Conservation (phyloP, 2,888 invertebrate genomes). For the Torymus auratus region DNA sequence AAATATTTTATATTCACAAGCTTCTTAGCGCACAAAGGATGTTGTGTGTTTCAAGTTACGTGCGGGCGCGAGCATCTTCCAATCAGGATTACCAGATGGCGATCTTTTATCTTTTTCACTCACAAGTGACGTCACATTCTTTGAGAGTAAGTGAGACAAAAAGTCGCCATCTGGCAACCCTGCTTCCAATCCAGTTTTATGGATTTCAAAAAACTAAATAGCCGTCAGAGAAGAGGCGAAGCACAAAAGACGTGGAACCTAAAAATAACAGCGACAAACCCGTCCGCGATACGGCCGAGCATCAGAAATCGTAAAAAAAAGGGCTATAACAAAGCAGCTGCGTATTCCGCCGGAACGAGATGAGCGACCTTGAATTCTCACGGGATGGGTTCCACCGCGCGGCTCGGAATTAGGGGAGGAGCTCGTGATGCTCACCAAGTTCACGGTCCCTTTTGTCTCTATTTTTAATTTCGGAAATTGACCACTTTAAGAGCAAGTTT, state of each 20-base stretch:
- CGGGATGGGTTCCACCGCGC: slow-evolving; percentile 21
- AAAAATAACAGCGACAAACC: slow-evolving; percentile 51
- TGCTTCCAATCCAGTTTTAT: slow-evolving; percentile 15
- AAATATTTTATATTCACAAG: too few species aligned
- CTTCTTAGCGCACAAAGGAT: too few species aligned
- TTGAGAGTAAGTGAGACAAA: too few species aligned
- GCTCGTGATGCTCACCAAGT: slow-evolving; percentile 13
- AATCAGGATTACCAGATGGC: too few species aligned
- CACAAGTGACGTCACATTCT: too few species aligned
- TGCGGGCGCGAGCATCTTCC: not conserved
- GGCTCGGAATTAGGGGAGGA: slow-evolving; percentile 35
- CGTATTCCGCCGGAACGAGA: slow-evolving; percentile 25
- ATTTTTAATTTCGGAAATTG: slow-evolving; percentile 13
- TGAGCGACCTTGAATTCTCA: slow-evolving; percentile 51
- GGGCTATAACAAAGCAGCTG: slow-evolving; percentile 45
- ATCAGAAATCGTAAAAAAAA: slow-evolving; percentile 46
- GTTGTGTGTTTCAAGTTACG: not conserved
- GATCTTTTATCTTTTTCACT: too few species aligned
- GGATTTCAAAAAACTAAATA: not conserved
- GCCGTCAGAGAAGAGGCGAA: not conserved
- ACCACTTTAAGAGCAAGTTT: not conserved
- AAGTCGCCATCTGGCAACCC: too few species aligned
- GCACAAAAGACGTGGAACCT: not conserved
- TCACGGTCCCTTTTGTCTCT: not conserved
- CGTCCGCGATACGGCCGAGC: slow-evolving; percentile 17